A percentile compares a stretch with the other conserved stretches of the same genome.
phyloP scores from a whole-genome alignment of 1,140 invertebrate species.

The Teleogryllus occipitalis region DNA sequence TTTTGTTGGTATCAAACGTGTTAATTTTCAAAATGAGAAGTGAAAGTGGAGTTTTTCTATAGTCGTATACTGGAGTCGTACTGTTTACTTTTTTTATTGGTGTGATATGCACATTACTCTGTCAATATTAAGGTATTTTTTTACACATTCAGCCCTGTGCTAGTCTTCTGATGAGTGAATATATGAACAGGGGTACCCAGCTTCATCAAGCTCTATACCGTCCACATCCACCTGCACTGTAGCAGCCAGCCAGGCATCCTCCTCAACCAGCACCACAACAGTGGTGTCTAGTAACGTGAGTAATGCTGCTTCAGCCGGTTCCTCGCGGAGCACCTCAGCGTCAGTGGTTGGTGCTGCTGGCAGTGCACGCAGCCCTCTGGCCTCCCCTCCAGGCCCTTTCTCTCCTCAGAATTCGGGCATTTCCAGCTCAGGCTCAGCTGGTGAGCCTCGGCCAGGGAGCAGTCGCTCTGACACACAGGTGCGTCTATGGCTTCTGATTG shows the following conservation, averaged over 20 bases:
- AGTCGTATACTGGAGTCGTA: no score
- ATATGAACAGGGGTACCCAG: background rate
- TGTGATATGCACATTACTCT: no score
- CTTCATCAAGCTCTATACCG: background rate
- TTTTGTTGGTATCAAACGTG: no score
- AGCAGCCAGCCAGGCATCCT: background rate
- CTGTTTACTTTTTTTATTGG: no score
- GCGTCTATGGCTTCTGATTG: no score
- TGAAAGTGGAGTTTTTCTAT: no score
- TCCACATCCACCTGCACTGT: background rate
- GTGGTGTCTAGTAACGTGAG: background rate
- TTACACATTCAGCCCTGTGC: no score
- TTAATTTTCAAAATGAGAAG: no score
- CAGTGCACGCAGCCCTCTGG: background rate
- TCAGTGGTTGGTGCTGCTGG: background rate
- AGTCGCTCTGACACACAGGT: background rate
- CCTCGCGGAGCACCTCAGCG: background rate
- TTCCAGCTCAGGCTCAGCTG: background rate
- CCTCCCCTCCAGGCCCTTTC: background rate
- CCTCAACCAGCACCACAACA: background rate
- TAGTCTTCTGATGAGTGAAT: no score
- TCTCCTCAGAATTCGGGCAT: background rate
- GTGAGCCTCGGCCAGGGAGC: background rate
- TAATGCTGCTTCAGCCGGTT: no score
- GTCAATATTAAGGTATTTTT: no score